Conservation (phyloP, 2,797 vertebrate species). For the Parauchenoglanis punctatus region DNA sequence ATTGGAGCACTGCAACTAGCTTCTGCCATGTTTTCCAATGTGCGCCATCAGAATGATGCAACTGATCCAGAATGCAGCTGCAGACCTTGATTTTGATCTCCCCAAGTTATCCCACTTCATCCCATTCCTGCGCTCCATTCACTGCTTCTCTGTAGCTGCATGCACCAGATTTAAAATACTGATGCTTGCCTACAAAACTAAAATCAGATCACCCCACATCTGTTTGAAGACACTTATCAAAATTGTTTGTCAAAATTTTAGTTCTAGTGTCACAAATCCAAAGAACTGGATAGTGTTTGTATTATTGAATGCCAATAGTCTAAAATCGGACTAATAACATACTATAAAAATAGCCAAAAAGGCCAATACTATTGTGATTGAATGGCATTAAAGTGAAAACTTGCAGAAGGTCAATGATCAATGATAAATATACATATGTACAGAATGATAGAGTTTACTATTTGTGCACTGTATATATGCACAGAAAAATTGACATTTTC, state of each 20-base stretch:
- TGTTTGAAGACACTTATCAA: neutral
- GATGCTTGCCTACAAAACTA: neutral
- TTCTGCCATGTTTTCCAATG: neutral
- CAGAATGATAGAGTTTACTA: neutral
- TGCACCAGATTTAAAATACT: neutral
- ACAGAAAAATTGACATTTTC: no score
- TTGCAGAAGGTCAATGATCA: neutral
- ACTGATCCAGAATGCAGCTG: slow-evolving; percentile 12
- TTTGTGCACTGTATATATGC: neutral
- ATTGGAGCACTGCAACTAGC: neutral
- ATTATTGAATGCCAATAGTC: neutral
- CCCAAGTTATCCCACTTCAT: slow-evolving; percentile 9
- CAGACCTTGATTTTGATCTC: neutral
- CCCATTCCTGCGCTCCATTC: neutral
- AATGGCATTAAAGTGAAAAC: neutral
- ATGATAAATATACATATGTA: neutral
- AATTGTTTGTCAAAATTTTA: neutral
- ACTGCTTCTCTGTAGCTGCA: neutral
- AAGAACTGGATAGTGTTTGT: neutral
- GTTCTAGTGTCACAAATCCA: neutral
- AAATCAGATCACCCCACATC: neutral
- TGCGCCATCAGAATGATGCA: neutral
- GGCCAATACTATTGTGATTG: neutral
- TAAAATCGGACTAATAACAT: no score
- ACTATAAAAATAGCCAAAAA: no score